phyloP scores from a whole-genome alignment of 2,797 vertebrate genomes.

The Onychomys leucogaster region DNA sequence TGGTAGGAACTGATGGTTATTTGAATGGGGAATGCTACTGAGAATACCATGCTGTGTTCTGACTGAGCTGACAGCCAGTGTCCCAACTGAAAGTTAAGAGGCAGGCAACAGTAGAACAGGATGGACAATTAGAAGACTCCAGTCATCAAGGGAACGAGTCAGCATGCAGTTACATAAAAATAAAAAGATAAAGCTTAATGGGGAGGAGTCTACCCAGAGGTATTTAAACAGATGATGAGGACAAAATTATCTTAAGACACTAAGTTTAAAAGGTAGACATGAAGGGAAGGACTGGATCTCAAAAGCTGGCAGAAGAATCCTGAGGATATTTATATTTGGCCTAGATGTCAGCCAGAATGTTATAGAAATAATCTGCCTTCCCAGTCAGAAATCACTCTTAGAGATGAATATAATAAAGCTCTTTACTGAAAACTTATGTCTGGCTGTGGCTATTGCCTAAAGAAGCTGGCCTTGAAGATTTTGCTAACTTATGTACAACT shows the following conservation, averaged over 20 bases:
- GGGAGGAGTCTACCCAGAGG: background rate
- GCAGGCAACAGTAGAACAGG: background rate
- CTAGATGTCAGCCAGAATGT: background rate
- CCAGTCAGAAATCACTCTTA: background rate
- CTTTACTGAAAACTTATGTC: background rate
- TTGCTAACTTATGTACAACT: background rate
- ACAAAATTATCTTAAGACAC: background rate
- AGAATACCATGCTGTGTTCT: background rate
- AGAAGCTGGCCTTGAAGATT: background rate
- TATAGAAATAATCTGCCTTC: background rate
- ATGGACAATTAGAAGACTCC: background rate
- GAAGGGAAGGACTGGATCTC: slow-evolving; percentile 9
- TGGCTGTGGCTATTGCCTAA: background rate
- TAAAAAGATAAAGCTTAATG: background rate
- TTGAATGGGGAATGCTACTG: background rate
- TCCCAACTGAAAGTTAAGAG: background rate
- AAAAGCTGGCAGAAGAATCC: background rate
- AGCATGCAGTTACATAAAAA: background rate
- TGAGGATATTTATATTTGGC: background rate
- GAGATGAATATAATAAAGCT: background rate
- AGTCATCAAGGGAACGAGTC: slow-evolving; percentile 8
- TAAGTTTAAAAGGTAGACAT: background rate
- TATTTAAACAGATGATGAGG: slow-evolving; percentile 4
- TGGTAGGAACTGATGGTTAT: background rate
- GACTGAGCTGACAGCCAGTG: background rate